These are phyloP conservation scores for Amblyopsis hoosieri DNA, from an alignment of 2,797 vertebrate genomes.

Conservation along the genomic window DNA sequence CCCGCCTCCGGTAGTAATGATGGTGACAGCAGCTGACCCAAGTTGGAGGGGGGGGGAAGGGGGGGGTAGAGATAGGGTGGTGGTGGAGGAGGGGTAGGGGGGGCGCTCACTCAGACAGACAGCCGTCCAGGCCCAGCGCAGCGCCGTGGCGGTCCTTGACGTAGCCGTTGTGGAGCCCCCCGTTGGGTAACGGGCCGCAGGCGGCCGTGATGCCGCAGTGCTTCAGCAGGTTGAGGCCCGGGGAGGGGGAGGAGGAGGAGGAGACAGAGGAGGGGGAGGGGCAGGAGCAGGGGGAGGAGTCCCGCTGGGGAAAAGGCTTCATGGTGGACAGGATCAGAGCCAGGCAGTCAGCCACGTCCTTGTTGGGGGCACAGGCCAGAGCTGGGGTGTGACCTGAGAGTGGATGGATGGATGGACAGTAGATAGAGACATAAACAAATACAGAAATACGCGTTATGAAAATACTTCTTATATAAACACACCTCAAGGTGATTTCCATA, in stretches of 20 bases:
- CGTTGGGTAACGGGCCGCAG: slow-evolving; percentile 88
- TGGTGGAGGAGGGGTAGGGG: slow-evolving; percentile 21
- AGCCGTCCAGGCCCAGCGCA: slow-evolving; percentile 89
- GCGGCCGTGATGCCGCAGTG: slow-evolving; percentile 93
- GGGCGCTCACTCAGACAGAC: slow-evolving; percentile 90
- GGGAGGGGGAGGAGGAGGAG: slow-evolving; percentile 80
- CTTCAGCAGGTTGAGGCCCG: slow-evolving; percentile 94
- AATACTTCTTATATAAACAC: not conserved
- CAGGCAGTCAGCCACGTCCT: slow-evolving; percentile 98
- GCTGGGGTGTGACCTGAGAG: slow-evolving; percentile 93
- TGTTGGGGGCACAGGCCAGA: slow-evolving; percentile 96
- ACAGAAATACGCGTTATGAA: not conserved
- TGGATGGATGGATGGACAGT: not conserved
- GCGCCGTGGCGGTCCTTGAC: slow-evolving; percentile 87
- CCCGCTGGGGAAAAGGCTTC: slow-evolving; percentile 98
- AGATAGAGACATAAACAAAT: slow-evolving; percentile 14
- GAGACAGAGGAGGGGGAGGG: slow-evolving; percentile 78
- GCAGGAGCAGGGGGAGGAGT: slow-evolving; percentile 80
- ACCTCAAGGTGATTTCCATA: too few species aligned
- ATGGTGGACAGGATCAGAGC: slow-evolving; percentile 99
- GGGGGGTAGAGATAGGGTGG: not conserved
- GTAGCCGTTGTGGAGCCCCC: slow-evolving; percentile 90
- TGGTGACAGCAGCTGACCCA: slow-evolving; percentile 68
- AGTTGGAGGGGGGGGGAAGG: slow-evolving; percentile 8
- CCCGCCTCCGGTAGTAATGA: slow-evolving; percentile 55